Evolutionary conservation across 2,113 vertebrate species (phyloP).

Genomic region (Campylomormyrus numenius): DNA sequence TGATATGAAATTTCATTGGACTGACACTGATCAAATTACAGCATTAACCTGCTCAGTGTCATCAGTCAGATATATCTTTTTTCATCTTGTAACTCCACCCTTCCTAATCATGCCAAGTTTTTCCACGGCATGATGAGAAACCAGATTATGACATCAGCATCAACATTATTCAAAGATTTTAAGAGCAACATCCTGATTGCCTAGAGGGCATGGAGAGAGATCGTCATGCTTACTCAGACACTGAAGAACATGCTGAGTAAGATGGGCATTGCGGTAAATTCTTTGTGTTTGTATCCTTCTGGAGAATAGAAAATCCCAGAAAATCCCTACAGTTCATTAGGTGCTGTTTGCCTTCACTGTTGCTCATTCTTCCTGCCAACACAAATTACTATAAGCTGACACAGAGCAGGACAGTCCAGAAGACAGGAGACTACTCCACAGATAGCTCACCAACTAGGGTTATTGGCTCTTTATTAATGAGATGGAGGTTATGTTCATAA

Average conservation of each 20-base stretch:
- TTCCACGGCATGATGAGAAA: neutral
- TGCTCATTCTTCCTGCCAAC: slow-evolving; percentile 29
- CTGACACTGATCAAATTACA: neutral
- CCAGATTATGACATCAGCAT: neutral
- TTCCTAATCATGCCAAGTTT: neutral
- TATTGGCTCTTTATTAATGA: slow-evolving; percentile 52
- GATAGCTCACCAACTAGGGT: slow-evolving; percentile 49
- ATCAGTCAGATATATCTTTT: neutral
- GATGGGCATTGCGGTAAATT: neutral
- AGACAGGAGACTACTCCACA: slow-evolving; percentile 44
- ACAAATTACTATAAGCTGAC: slow-evolving; percentile 29
- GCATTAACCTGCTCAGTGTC: neutral
- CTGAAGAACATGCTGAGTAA: neutral
- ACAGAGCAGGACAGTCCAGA: slow-evolving; percentile 33
- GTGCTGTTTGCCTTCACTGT: slow-evolving; percentile 37
- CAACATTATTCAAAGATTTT: neutral
- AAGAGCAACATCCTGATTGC: neutral
- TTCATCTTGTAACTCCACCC: neutral
- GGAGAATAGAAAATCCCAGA: neutral
- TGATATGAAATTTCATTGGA: neutral
- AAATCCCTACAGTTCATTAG: slow-evolving; percentile 37
- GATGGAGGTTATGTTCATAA: slow-evolving; percentile 18
- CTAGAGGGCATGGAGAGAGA: neutral
- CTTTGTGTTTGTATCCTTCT: neutral
- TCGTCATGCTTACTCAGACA: neutral